These are phyloP conservation scores for Microtus montanus DNA, from an alignment of 2,113 vertebrate species.

Conservation along the genomic window DNA sequence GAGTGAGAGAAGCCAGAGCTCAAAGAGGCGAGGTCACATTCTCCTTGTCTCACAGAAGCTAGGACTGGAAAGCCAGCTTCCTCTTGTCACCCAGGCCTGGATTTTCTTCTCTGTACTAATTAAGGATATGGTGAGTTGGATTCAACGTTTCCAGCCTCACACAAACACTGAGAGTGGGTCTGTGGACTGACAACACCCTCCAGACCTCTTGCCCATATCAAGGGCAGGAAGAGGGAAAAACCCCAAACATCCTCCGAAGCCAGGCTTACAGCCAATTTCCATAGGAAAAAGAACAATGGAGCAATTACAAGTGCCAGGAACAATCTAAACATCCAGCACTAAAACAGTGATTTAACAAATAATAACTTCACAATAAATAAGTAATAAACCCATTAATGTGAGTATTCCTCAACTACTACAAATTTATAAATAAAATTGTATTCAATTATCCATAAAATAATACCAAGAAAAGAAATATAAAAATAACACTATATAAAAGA, in stretches of 20 bases:
- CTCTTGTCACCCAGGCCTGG: not conserved
- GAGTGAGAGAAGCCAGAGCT: not conserved
- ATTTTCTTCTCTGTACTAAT: not conserved
- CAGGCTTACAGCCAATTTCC: not conserved
- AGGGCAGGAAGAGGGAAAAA: not conserved
- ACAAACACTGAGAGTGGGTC: not conserved
- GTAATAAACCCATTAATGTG: not conserved
- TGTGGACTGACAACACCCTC: not conserved
- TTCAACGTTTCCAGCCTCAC: not conserved
- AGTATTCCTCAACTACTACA: not conserved
- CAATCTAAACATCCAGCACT: not conserved
- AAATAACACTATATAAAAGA: slow-evolving; percentile 6
- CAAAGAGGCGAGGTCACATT: not conserved
- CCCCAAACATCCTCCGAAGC: not conserved
- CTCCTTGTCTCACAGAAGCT: not conserved
- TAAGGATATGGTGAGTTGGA: not conserved
- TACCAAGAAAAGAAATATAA: slow-evolving; percentile 11
- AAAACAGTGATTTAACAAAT: not conserved
- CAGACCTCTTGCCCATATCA: not conserved
- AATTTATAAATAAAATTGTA: slow-evolving; percentile 7
- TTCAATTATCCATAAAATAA: not conserved
- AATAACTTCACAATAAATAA: not conserved
- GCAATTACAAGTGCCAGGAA: not conserved
- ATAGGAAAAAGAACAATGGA: not conserved
- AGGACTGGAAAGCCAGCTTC: not conserved